phyloP scores from a whole-genome alignment of 2,888 invertebrate genomes.

The Nemoura dubitans region DNA sequence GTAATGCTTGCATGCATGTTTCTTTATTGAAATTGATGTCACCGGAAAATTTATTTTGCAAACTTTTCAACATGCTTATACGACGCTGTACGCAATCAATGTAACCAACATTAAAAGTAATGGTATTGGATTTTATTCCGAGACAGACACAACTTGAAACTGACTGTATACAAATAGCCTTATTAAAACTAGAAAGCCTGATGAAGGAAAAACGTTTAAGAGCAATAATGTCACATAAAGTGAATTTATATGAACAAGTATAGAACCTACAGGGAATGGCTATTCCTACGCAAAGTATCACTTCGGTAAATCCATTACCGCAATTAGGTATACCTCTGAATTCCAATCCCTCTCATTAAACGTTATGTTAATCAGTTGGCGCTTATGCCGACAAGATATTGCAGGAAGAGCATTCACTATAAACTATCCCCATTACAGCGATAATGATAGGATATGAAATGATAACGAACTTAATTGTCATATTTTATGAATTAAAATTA shows the following conservation, averaged over 20 bases:
- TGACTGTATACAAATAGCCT: slow-evolving; percentile 15
- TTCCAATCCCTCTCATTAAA: background rate
- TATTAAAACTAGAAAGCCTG: slow-evolving; percentile 5
- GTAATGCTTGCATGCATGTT: background rate
- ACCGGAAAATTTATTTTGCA: background rate
- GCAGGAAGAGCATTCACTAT: too few species aligned
- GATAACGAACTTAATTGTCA: background rate
- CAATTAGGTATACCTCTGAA: background rate
- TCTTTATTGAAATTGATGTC: background rate
- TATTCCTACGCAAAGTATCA: background rate
- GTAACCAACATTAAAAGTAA: background rate
- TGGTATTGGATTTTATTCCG: background rate
- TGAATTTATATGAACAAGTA: slow-evolving; percentile 26
- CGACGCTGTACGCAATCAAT: background rate
- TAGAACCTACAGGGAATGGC: background rate
- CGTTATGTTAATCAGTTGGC: background rate
- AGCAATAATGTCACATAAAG: slow-evolving; percentile 31
- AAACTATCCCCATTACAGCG: background rate
- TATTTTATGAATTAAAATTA: background rate
- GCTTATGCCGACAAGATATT: background rate
- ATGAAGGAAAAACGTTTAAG: slow-evolving; percentile 9
- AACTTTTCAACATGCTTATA: background rate
- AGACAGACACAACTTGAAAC: background rate
- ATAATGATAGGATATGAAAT: background rate
- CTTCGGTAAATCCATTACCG: background rate